Conservation (phyloP, 1,140 invertebrate genomes). For the Lasaia peninsularis region DNA sequence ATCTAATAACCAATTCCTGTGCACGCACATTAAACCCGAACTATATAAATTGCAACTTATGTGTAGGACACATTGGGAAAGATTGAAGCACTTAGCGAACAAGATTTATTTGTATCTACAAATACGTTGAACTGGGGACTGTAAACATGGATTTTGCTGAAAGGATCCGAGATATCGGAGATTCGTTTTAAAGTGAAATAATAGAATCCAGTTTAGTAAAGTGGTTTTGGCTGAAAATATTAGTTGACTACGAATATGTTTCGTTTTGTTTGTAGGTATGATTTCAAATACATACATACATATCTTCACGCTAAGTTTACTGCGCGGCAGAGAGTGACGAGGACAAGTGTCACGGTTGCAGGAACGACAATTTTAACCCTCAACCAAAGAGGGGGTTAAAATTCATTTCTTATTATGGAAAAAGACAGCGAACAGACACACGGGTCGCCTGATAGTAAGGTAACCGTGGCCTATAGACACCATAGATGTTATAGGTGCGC, state of each 20-base stretch:
- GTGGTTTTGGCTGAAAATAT: neutral
- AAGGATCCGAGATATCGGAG: neutral
- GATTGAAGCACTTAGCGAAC: slow-evolving; percentile 18
- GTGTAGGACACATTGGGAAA: slow-evolving; percentile 20
- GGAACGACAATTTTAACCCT: too few species aligned
- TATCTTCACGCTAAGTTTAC: too few species aligned
- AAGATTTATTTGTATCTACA: slow-evolving; percentile 22
- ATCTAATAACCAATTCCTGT: slow-evolving; percentile 20
- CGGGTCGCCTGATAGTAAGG: too few species aligned
- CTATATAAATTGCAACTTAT: slow-evolving; percentile 23
- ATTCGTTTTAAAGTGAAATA: slow-evolving; percentile 6
- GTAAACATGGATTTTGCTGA: slow-evolving; percentile 15
- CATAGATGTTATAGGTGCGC: too few species aligned
- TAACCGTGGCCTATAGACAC: too few species aligned
- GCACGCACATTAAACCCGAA: slow-evolving; percentile 12
- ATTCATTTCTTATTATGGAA: too few species aligned
- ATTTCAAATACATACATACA: too few species aligned
- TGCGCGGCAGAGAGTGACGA: too few species aligned
- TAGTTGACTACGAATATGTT: neutral
- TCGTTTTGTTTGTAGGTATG: too few species aligned
- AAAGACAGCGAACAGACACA: too few species aligned
- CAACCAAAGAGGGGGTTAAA: too few species aligned
- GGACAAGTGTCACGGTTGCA: too few species aligned
- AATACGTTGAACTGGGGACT: slow-evolving; percentile 14
- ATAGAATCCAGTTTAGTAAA: neutral